Conservation (phyloP, 2,797 vertebrate species). For the Cuniculus paca region DNA sequence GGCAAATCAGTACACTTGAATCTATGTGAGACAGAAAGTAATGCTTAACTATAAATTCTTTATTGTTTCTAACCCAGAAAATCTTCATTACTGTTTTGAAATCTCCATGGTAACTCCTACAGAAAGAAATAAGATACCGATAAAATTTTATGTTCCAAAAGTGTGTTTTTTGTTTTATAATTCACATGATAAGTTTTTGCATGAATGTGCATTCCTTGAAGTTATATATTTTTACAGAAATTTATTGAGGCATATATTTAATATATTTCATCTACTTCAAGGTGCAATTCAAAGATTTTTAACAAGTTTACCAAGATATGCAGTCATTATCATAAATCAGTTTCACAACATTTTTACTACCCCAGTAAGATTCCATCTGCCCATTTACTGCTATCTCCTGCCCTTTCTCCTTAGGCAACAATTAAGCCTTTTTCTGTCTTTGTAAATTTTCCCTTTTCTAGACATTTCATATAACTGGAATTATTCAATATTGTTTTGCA, state of each 20-base stretch:
- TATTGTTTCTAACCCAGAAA: background rate
- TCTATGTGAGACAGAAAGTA: background rate
- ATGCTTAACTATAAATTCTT: background rate
- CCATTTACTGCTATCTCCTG: background rate
- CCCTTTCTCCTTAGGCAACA: background rate
- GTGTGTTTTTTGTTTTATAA: background rate
- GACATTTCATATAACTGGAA: background rate
- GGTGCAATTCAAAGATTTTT: background rate
- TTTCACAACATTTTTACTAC: background rate
- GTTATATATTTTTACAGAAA: background rate
- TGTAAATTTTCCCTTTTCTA: background rate
- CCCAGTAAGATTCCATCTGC: background rate
- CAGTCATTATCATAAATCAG: background rate
- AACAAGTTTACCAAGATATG: background rate
- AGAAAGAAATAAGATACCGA: background rate
- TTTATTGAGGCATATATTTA: background rate
- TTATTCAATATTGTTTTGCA: slow-evolving; percentile 36
- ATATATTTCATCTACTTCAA: background rate
- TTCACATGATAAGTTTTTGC: background rate
- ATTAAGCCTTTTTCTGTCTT: background rate
- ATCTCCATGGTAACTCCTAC: background rate
- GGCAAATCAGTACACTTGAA: background rate
- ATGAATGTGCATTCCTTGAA: background rate
- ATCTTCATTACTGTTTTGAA: slow-evolving; percentile 38
- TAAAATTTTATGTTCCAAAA: background rate